Percentiles rank a stretch among this genome's conserved stretches.
These are phyloP conservation scores for Acrossocheilus wenchowensis DNA, from an alignment of 2,797 vertebrate genomes.

Conservation along the genomic window DNA sequence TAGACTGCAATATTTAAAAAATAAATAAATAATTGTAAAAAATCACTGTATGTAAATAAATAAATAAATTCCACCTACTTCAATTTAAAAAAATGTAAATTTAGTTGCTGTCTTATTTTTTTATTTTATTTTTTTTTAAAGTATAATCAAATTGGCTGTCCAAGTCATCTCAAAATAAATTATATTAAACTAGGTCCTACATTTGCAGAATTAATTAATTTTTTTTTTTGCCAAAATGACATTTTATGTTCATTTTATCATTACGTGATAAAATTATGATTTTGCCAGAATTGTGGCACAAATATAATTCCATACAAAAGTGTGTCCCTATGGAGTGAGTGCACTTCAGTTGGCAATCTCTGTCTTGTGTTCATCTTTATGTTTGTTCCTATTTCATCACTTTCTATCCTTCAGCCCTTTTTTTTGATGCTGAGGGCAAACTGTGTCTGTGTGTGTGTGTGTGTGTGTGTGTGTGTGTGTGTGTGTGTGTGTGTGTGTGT, in stretches of 20 bases:
- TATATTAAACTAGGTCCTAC: not conserved
- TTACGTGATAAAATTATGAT: not conserved
- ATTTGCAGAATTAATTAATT: not conserved
- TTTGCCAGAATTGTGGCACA: not conserved
- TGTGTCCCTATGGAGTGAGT: not conserved
- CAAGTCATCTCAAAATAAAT: not conserved
- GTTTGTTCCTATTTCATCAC: conserved; percentile 26
- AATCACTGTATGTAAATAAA: not conserved
- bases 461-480: not conserved
- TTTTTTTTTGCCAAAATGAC: not conserved
- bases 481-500: not conserved
- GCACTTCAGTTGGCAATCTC: conserved; percentile 16
- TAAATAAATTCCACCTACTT: not conserved
- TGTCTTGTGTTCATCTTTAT: not conserved
- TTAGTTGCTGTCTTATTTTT: not conserved
- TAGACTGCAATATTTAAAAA: not conserved
- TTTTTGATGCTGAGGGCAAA: not conserved
- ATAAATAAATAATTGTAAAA: not conserved
- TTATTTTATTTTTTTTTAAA: not conserved
- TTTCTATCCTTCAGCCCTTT: not conserved
- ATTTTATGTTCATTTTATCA: not conserved
- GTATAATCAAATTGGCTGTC: not conserved
- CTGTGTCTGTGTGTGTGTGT: not conserved
- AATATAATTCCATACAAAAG: not conserved
- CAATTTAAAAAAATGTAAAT: not conserved